Evolutionary conservation across 2,888 invertebrate species (phyloP).

Genomic region (Eudemis profundana): DNA sequence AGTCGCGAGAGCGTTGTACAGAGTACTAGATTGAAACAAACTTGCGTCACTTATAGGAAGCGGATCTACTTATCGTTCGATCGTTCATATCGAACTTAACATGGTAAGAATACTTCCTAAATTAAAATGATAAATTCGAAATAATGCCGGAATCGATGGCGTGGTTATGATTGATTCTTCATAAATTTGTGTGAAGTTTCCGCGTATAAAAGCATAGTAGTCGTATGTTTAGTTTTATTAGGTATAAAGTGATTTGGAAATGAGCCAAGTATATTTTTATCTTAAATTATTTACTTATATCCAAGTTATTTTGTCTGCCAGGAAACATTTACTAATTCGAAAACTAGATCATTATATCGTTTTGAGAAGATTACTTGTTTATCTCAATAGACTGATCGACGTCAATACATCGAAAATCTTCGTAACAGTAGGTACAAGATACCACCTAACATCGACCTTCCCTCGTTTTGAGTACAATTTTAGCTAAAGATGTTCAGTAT

Average conservation of each 20-base stretch:
- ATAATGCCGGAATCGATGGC: conserved; percentile 75
- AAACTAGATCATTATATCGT: neutral
- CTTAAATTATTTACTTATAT: neutral
- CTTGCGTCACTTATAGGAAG: conserved; percentile 66
- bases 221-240: neutral
- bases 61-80: conserved; percentile 71
- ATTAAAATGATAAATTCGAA: conserved; percentile 65
- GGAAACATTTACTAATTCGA: neutral
- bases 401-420: no score
- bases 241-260: neutral
- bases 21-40: conserved; percentile 51
- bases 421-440: no score
- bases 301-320: neutral
- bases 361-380: no score
- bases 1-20: conserved; percentile 58
- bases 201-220: conserved; percentile 52
- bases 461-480: no score
- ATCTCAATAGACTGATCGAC: no score
- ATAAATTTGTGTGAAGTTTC: conserved; percentile 66
- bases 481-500: no score
- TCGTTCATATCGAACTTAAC: conserved; percentile 63
- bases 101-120: conserved; percentile 78
- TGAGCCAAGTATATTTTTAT: neutral
- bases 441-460: no score
- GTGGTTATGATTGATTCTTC: conserved; percentile 69